Percentiles rank a stretch among this genome's conserved stretches.
phyloP scores from a whole-genome alignment of 2,888 invertebrate species.

The Elysia crispata region DNA sequence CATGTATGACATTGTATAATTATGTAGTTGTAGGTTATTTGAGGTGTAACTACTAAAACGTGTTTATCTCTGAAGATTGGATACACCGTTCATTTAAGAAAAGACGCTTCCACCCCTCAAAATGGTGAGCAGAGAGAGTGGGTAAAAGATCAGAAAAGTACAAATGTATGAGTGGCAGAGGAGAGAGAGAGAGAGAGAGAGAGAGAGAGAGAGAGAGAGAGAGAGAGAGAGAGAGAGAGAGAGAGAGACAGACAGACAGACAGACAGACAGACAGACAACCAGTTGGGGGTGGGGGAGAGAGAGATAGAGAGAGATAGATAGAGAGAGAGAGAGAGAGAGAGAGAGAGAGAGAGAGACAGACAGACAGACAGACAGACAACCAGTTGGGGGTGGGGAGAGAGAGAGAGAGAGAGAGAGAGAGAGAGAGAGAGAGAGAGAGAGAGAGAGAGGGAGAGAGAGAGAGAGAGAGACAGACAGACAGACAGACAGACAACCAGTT shows the following conservation, averaged over 20 bases:
- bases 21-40: no score
- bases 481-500: slow-evolving; percentile 32
- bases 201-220: slow-evolving; percentile 37
- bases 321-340: slow-evolving; percentile 23
- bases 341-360: no score
- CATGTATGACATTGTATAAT: no score
- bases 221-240: slow-evolving; percentile 23
- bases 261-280: slow-evolving; percentile 37
- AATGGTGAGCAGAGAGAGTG: no score
- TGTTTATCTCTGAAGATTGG: no score
- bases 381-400: background rate
- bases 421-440: background rate
- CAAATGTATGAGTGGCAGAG: no score
- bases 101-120: no score
- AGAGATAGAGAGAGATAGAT: slow-evolving; percentile 26
- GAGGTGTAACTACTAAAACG: no score
- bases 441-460: slow-evolving; percentile 34
- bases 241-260: slow-evolving; percentile 46
- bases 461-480: slow-evolving; percentile 47
- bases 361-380: background rate
- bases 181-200: background rate
- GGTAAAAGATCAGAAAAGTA: no score
- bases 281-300: background rate
- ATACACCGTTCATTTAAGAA: no score
- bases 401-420: background rate